phyloP scores from a whole-genome alignment of 2,113 vertebrate species.

The Pteropus alecto region DNA sequence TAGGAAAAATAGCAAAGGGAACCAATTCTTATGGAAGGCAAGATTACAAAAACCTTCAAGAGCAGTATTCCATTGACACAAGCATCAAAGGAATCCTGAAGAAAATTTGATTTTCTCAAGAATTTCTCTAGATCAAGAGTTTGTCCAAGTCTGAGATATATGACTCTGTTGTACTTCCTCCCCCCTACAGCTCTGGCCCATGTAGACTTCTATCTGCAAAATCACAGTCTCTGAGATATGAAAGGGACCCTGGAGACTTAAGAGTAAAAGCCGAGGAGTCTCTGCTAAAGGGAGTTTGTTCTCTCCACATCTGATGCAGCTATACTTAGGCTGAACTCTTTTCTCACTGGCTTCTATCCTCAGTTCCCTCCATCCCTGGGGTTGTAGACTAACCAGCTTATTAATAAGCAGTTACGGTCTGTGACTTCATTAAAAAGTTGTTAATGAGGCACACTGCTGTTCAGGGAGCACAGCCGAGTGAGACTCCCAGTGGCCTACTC shows the following conservation, averaged over 20 bases:
- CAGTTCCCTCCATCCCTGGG: neutral
- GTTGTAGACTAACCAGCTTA: neutral
- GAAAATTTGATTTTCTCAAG: neutral
- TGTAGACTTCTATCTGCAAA: neutral
- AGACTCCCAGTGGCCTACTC: neutral
- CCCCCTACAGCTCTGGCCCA: neutral
- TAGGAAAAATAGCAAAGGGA: neutral
- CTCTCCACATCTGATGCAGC: neutral
- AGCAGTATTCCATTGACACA: neutral
- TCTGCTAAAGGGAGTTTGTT: neutral
- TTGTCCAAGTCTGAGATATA: neutral
- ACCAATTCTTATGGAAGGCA: neutral
- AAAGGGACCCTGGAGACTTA: neutral
- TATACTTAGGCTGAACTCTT: neutral
- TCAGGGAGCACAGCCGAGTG: neutral
- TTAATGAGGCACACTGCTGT: slow-evolving; percentile 42
- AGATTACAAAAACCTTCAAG: neutral
- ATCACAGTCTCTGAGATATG: neutral
- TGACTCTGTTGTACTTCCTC: neutral
- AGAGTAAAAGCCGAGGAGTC: neutral
- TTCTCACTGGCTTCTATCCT: neutral
- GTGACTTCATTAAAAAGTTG: slow-evolving; percentile 69
- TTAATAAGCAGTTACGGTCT: slow-evolving; percentile 39
- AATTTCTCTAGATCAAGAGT: neutral
- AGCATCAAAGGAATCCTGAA: neutral